Percentiles rank a stretch among this genome's conserved stretches.
These are phyloP conservation scores for Nymphalis io DNA, from an alignment of 1,140 invertebrate species.

Conservation along the genomic window DNA sequence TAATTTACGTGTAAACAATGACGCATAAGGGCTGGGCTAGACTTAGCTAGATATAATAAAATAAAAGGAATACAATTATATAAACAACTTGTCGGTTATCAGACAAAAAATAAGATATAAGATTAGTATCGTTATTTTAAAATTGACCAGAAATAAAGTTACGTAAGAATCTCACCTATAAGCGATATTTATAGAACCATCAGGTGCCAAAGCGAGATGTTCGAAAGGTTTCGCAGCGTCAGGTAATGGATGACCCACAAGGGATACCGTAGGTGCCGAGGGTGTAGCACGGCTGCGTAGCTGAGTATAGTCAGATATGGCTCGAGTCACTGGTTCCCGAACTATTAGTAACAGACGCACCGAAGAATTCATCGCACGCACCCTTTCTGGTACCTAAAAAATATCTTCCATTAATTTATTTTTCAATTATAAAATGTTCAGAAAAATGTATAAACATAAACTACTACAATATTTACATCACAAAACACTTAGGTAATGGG, in stretches of 20 bases:
- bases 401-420: not conserved
- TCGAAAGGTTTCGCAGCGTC: slow-evolving; percentile 86
- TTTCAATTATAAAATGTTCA: too few relatives aligned
- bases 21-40: too few relatives aligned
- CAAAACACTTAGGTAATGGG: too few relatives aligned
- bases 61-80: too few relatives aligned
- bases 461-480: too few relatives aligned
- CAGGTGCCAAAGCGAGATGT: slow-evolving; percentile 88
- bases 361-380: slow-evolving; percentile 95
- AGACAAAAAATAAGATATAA: too few relatives aligned
- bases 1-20: too few relatives aligned
- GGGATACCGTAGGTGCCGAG: slow-evolving; percentile 72
- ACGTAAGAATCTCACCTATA: slow-evolving; percentile 81
- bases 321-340: slow-evolving; percentile 95
- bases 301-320: slow-evolving; percentile 98
- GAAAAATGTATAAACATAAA: too few relatives aligned
- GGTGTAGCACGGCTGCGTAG: slow-evolving; percentile 87
- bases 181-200: slow-evolving; percentile 91
- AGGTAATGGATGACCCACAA: slow-evolving; percentile 59
- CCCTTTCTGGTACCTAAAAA: slow-evolving; percentile 89
- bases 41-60: too few relatives aligned
- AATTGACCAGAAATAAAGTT: not conserved
- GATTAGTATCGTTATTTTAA: not conserved
- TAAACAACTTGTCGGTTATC: too few relatives aligned
- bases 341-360: slow-evolving; percentile 97